These are phyloP conservation scores for Pandemis heparana DNA, from an alignment of 2,888 invertebrate species.

Conservation along the genomic window DNA sequence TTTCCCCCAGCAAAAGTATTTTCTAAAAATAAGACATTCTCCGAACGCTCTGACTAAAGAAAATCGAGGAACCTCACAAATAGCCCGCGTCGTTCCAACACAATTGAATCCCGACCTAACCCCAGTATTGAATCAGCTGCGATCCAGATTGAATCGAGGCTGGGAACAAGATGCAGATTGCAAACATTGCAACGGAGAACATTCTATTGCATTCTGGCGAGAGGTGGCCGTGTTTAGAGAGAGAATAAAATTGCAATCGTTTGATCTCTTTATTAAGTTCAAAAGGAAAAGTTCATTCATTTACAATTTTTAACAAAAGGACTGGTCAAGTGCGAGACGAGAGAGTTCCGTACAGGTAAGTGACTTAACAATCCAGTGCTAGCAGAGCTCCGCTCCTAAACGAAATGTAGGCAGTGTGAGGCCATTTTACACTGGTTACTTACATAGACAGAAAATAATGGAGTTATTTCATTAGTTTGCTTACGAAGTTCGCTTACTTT, in stretches of 20 bases:
- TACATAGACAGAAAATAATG: too few species aligned
- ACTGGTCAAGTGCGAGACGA: too few species aligned
- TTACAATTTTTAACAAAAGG: too few species aligned
- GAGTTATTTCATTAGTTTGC: too few species aligned
- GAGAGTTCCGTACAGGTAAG: too few species aligned
- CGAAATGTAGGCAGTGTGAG: too few species aligned
- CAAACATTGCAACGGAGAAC: not conserved
- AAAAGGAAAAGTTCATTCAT: not conserved
- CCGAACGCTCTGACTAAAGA: constrained; percentile 1
- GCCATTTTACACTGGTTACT: too few species aligned
- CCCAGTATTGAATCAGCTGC: constrained; percentile 59
- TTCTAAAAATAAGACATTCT: constrained; percentile 22
- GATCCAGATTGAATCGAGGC: constrained; percentile 53
- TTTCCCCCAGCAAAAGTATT: not conserved
- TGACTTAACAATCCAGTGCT: too few species aligned
- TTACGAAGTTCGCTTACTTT: too few species aligned
- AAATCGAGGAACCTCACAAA: constrained; percentile 43
- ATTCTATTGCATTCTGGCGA: not conserved
- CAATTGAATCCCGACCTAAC: constrained; percentile 57
- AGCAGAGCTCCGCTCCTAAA: too few species aligned
- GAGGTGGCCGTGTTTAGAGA: not conserved
- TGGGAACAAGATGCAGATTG: constrained; percentile 56
- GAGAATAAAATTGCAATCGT: not conserved
- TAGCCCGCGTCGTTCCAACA: constrained; percentile 52
- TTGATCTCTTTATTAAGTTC: not conserved